Evolutionary conservation across 2,797 vertebrate species (phyloP).

Genomic region (Morus bassanus): DNA sequence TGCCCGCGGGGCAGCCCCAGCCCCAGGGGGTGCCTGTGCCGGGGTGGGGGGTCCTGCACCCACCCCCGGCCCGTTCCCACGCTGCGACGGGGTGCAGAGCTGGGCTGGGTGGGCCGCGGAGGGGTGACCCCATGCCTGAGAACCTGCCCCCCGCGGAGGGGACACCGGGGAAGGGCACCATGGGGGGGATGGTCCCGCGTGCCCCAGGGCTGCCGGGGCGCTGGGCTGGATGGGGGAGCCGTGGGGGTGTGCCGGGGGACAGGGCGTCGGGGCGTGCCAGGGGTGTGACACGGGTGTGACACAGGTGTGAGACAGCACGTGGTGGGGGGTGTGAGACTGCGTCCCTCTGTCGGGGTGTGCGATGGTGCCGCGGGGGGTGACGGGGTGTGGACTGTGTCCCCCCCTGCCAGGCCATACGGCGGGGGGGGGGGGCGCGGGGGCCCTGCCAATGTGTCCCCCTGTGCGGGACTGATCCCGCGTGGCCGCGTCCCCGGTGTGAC

Average conservation of each 20-base stretch:
- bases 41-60: not conserved
- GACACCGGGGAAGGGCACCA: not conserved
- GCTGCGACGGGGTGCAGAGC: not conserved
- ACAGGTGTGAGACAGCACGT: not conserved
- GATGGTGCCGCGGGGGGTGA: not conserved
- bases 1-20: not conserved
- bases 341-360: not conserved
- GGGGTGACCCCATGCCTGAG: not conserved
- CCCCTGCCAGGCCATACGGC: not conserved
- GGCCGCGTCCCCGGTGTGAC: not conserved
- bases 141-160: not conserved
- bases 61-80: not conserved
- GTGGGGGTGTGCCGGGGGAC: not conserved
- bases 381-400: not conserved
- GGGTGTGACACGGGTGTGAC: not conserved
- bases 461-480: not conserved
- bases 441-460: not conserved
- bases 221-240: not conserved
- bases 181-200: not conserved
- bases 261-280: not conserved
- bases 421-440: not conserved
- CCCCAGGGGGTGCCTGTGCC: not conserved
- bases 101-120: accelerated
- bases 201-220: not conserved
- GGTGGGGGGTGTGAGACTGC: not conserved